phyloP scores from a whole-genome alignment of 2,888 invertebrate species.

The Ochropacha duplaris region DNA sequence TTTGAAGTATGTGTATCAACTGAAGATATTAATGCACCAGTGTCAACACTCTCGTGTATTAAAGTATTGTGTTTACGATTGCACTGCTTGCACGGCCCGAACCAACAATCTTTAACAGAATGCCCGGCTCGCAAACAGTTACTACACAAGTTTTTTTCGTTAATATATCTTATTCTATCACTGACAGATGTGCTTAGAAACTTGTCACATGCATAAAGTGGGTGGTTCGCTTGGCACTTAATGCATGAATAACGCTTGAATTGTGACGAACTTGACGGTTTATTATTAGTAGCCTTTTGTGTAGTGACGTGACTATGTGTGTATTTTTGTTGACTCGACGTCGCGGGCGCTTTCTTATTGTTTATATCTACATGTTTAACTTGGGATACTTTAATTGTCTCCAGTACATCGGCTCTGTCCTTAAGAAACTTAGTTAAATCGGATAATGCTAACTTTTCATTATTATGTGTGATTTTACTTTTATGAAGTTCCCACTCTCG shows the following conservation, averaged over 20 bases:
- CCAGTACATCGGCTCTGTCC: conserved; percentile 23
- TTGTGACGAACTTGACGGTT: conserved; percentile 7
- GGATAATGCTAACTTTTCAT: conserved; percentile 1
- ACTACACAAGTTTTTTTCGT: conserved; percentile 16
- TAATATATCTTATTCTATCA: conserved; percentile 14
- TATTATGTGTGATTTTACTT: conserved; percentile 10
- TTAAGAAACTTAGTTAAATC: conserved; percentile 22
- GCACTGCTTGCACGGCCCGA: conserved; percentile 17
- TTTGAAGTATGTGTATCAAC: neutral
- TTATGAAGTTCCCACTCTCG: conserved; percentile 26
- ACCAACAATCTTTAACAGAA: conserved; percentile 10
- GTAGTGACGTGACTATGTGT: conserved; percentile 16
- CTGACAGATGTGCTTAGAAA: conserved; percentile 14
- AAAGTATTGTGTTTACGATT: conserved; percentile 16
- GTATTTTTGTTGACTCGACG: conserved; percentile 2
- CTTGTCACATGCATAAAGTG: conserved; percentile 16
- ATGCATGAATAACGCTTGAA: conserved; percentile 16
- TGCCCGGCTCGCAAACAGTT: conserved; percentile 24
- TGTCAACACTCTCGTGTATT: conserved; percentile 11
- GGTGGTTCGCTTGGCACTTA: conserved; percentile 18
- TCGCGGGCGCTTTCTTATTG: conserved; percentile 7
- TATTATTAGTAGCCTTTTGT: too few relatives aligned
- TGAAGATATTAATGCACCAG: neutral
- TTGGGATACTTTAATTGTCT: conserved; percentile 19
- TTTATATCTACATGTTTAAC: too few relatives aligned